Evolutionary conservation across 2,797 vertebrate genomes (phyloP), one percentile per base, ranked within the genome.

Genomic region (Crax fasciolata): DNA sequence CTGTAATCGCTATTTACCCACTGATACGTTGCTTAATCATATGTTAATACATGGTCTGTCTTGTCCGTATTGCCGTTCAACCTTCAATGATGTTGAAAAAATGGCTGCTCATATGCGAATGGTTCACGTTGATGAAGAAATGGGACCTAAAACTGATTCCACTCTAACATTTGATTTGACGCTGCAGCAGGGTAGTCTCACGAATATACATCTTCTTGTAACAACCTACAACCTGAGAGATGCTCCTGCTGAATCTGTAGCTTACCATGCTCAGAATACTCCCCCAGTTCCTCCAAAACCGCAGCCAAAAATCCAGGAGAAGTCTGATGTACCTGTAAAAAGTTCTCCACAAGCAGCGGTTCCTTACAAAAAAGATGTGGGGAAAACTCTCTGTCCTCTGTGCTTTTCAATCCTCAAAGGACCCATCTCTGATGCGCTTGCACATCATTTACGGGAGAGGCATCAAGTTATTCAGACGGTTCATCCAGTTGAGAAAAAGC

Each of bases 321-420:
- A 98, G 59, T 91, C 98, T 4, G 99, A 99, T 11, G 30, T 97
- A 30, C 97, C 98, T 11, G 85, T 98, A 71, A 99, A 99, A 97
- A 98, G 98, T 65, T 97, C 97, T 62, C 98, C 98, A 1, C 99
- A 99, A 96, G 98, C 99, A 8, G 99, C 99, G 7, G 99, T 99
- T 89, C 99, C 99, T 73, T 99, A 99, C 96, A 99, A 99, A 96
- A 99, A 99, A 88, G 99, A 99, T 32, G 98, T 99, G 13, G 99
- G 99, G 23, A 99, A 99, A 98, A 99, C 99, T 3, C 99, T 99
- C 58, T 99, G 99, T 94, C 99, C 99, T 46, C 98, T 99, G 39
- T 99, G 99, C 95, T 99, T 99, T 95, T 99, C 99, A 8, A 99
- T 99, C 97, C 98, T 99, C 2, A 99, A 99, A 97, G 99, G 99